Evolutionary conservation across 2,888 invertebrate genomes (phyloP), one percentile per base, ranked within the genome.

Genomic region (Troglohyphantes excavatus): DNA sequence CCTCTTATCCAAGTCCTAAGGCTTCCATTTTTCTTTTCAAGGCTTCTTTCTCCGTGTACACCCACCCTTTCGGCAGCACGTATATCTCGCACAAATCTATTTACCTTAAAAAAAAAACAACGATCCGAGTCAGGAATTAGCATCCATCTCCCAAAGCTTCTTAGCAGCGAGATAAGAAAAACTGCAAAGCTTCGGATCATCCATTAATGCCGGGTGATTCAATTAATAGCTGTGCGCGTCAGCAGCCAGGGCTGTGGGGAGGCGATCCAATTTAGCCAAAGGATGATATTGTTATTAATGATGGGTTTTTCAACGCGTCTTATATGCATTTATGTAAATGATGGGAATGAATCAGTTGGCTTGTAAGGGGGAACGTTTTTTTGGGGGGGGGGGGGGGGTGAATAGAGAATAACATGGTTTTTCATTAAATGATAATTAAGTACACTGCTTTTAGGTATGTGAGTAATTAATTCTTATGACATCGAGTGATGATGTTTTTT

Each of bases 141-240:
- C 53, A n/a, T 53, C n/a, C n/a, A 53, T 53, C 53, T 53, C 53
- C 53, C n/a, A 53, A 53, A 53, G 53, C 53, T 53, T 7, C 53
- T 53, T 53, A 53, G 53, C n/a, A 17, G 53, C 9, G 33, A 53
- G 53, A n/a, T 13, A 53, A n/a, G 5, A 53, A 53, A 53, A 53
- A n/a, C n/a, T n/a, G 5, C 53, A 53, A 53, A 53, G 33, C 33
- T 33, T 9, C 33, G 5, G 33, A 33, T 33, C 33, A 53, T 17
- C 53, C 53, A 13, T 53, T 53, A 53, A 53, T n/a, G 5, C n/a
- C 17, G 13, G 2, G 53, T 53, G 53, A 53, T 53, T 53, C 53
- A 53, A 53, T 53, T 53, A 53, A 53, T 53, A 17, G n/a, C 5
- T 53, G 53, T 53, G 53, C n/a, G 17, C n/a, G 53, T 53, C 53